Base-by-base conservation (phyloP, 2,113 vertebrate genomes). In the Gobiocypris rarus region DNA sequence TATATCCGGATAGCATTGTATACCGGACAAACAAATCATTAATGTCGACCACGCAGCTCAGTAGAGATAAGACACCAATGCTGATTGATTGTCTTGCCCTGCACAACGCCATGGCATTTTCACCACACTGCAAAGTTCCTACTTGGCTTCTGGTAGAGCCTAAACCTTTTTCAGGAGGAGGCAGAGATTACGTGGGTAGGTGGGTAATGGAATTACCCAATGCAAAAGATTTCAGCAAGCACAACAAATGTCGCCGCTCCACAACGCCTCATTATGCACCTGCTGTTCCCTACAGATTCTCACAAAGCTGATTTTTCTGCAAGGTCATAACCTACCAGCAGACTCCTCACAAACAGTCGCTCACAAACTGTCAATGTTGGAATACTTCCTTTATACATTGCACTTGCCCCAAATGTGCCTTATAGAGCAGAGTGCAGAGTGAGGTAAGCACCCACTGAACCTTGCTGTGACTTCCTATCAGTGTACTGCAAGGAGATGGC, bases 381-480 rank as follows among this genome's bases (percentile, higher is more conserved):
- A 56, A 56, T 22, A 76, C 34, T 86, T 88, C 24, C 24, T 84
- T 63, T 84, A 82, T 61, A 45, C 28, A 59, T 79, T 77, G 5
- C 61, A 69, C 79, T 71, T 77, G 52, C 52, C 80, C 86, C 54
- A 86, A 58, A 86, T 34, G 58, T 76, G 83, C 70, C 71, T 88
- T 41, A 17, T 3, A n/a, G 70, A 86, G 54, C 38, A 79, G 58
- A 83, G 63, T 56, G 67, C 56, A 50, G 34, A 77, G 43, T 41
- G n/a, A 22, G 81, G 80, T 54, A 67, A 86, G 87, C 73, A 84
- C 83, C 85, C 38, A 24, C 52, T 86, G 65, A 85, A 87, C 75
- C 85, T 86, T 86, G 75, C 74, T 79, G 82, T 89, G 87, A 88
- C 86, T 88, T 87, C 56, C 81, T 79, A 54, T 61, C 67, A 26